Base-by-base conservation (phyloP, 2,113 vertebrate species). In the Reinhardtius hippoglossoides region DNA sequence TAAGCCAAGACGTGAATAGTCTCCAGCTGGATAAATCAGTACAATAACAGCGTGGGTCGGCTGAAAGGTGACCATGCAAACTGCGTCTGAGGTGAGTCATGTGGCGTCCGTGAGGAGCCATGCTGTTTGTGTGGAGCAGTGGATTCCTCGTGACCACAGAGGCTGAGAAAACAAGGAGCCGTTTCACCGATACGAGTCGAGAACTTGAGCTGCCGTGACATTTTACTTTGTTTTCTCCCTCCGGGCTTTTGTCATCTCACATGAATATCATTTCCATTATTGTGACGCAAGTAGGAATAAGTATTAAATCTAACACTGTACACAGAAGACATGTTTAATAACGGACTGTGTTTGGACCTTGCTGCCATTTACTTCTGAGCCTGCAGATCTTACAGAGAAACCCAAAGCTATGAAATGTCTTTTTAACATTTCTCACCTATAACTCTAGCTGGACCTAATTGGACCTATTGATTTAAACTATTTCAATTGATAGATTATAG, bases 21-120 rank as follows among this genome's bases (percentile, higher is more conserved):
- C 59, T 70, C 78, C 48, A 77, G 68, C 73, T 50, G 57, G 61
- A 69, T 35, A 44, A 84, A 88, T 87, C 66, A 62, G 55, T 85
- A 46, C 12, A 42, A 37, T 44, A 69, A 76, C 77, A 74, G 62
- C 2, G 23, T 21, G 52, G 46, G 64, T 73, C 60, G 67, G 56
- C 67, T 58, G 48, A 70, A 59, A 70, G 73, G 66, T 76, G 73
- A 78, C 16, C 69, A 67, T 50, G 81, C 31, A 55, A 6, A 26
- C 4, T 14, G 37, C 58, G 74, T 42, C 10, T 3, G 62, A 78
- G 65, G 40, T 4, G 68, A 57, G 57, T 77, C 72, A 89, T 83
- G 88, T 71, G 2, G 56, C 44, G 65, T 58, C 56, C 71, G 71
- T n/a, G 37, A 42, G 56, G 14, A 76, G 65, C 48, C 71, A 75